phyloP scores from a whole-genome alignment of 2,113 vertebrate genomes.

The Tychaedon coryphoeus region DNA sequence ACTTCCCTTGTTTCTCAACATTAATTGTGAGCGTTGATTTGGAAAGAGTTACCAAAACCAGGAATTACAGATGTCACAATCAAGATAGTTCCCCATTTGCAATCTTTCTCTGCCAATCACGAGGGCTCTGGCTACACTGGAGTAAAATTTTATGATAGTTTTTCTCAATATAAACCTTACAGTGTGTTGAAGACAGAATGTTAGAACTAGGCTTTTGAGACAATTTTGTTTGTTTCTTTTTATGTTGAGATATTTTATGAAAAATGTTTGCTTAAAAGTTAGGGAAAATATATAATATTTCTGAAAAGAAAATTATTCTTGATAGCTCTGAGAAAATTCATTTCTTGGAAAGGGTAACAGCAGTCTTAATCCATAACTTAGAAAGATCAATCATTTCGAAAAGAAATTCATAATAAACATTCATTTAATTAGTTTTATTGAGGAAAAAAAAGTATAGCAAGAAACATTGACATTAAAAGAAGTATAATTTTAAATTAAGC shows the following conservation, averaged over 20 bases:
- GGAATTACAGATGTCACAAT: neutral
- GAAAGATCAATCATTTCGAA: neutral
- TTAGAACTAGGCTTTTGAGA: neutral
- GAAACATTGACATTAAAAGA: slow-evolving; percentile 6
- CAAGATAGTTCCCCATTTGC: neutral
- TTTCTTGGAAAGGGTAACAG: neutral
- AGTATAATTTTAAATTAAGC: slow-evolving; percentile 30
- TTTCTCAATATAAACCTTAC: neutral
- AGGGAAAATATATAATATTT: neutral
- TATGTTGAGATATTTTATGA: neutral
- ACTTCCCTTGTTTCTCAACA: neutral
- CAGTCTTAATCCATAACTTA: neutral
- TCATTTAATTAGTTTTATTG: slow-evolving; percentile 30
- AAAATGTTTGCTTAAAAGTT: neutral
- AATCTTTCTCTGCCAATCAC: neutral
- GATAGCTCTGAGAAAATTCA: neutral
- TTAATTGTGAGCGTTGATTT: neutral
- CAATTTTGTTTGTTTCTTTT: neutral
- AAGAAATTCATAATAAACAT: neutral
- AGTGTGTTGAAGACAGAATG: neutral
- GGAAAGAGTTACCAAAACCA: neutral
- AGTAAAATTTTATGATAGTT: neutral
- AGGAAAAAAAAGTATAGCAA: neutral
- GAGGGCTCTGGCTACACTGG: neutral
- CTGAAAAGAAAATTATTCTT: neutral